Percentiles rank a stretch among this genome's conserved stretches.
Conservation (phyloP, 2,888 invertebrate species). For the Pristionchus fissidentatus region DNA sequence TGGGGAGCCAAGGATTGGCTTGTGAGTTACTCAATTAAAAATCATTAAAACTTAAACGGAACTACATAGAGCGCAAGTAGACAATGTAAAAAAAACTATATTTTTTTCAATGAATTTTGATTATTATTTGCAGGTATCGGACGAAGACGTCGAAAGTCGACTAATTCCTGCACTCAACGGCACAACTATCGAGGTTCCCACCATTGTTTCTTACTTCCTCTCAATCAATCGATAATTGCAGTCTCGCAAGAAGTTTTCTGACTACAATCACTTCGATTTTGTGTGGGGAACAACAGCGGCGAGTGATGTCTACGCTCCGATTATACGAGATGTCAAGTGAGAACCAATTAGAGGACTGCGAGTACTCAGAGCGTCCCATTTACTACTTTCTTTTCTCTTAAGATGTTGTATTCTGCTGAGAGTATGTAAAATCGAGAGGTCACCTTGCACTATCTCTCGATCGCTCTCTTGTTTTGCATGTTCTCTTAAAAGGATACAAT, state of each 20-base stretch:
- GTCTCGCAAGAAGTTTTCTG: slow-evolving; percentile 28
- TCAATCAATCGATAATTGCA: neutral
- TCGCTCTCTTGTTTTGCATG: no score
- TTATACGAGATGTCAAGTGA: slow-evolving; percentile 40
- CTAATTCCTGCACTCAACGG: slow-evolving; percentile 41
- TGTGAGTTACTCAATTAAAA: neutral
- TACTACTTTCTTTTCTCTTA: no score
- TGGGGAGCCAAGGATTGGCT: slow-evolving; percentile 48
- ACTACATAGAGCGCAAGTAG: neutral
- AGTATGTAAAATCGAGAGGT: no score
- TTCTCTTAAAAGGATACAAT: no score
- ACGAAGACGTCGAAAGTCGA: slow-evolving; percentile 48
- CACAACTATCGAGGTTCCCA: neutral
- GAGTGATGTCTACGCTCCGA: slow-evolving; percentile 43
- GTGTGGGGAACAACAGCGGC: slow-evolving; percentile 50
- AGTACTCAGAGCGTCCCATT: no score
- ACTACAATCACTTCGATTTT: slow-evolving; percentile 55
- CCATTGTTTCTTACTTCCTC: neutral
- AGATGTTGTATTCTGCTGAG: no score
- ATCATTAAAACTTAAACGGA: neutral
- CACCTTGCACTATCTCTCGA: no score
- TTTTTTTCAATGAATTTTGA: no score
- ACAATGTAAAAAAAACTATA: no score
- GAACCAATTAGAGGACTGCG: no score
- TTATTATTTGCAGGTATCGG: slow-evolving; percentile 16